Percentiles rank a stretch among this genome's conserved stretches.
phyloP scores from a whole-genome alignment of 2,888 invertebrate genomes.

The Nomada fabriciana region DNA sequence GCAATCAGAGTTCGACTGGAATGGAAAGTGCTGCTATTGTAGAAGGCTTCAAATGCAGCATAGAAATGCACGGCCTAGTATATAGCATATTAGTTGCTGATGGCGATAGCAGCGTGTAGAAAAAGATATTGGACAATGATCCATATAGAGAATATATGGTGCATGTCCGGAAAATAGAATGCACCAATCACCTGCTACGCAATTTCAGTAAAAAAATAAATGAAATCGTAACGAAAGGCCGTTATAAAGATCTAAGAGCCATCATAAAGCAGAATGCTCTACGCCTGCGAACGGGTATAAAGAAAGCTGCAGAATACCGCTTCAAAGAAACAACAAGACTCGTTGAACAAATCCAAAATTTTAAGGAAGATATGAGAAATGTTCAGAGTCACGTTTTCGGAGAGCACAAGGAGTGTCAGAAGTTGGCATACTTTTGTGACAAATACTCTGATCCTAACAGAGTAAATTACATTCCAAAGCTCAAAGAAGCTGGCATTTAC shows the following conservation, averaged over 20 bases:
- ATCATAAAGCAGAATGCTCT: not conserved
- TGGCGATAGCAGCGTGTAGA: not conserved
- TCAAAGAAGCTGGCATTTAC: not conserved
- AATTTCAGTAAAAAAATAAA: conserved; percentile 9
- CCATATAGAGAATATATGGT: conserved; percentile 30
- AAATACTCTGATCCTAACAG: conserved; percentile 4
- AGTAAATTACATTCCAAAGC: not conserved
- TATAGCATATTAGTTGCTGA: not conserved
- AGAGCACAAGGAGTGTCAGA: not conserved
- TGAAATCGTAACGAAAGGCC: not conserved
- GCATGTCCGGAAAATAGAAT: too few relatives aligned
- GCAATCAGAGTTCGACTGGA: not conserved
- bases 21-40: conserved; percentile 59
- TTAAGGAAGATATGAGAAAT: not conserved
- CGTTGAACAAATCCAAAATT: not conserved
- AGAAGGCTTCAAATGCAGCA: conserved; percentile 62
- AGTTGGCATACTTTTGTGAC: not conserved
- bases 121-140: not conserved
- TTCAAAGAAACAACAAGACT: too few relatives aligned
- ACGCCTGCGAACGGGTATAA: too few relatives aligned
- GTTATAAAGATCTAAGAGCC: not conserved
- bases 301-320: too few relatives aligned
- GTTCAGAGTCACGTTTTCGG: not conserved
- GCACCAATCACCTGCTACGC: too few relatives aligned
- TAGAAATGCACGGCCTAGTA: not conserved